A percentile compares a stretch with the other conserved stretches of the same genome.
These are phyloP conservation scores for Whitmania pigra DNA, from an alignment of 1,140 invertebrate genomes.

Conservation along the genomic window DNA sequence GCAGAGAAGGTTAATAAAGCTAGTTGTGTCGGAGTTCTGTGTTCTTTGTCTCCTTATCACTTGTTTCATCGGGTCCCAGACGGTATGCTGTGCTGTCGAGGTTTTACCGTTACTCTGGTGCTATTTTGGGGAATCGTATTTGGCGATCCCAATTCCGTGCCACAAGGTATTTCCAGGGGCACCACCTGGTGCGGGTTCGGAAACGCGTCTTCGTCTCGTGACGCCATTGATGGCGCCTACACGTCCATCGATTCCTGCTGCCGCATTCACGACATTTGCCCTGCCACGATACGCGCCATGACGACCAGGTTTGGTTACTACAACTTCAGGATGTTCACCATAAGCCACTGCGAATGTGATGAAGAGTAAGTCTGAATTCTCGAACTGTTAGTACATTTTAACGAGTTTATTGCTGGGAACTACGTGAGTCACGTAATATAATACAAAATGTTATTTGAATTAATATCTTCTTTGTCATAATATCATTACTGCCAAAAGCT, in stretches of 20 bases:
- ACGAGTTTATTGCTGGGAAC: too few relatives aligned
- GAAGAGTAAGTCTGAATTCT: neutral
- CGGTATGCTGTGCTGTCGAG: too few relatives aligned
- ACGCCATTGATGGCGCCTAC: neutral
- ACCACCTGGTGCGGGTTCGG: slow-evolving; percentile 1
- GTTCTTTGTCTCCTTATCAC: too few relatives aligned
- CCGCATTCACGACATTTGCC: neutral
- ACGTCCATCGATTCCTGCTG: neutral
- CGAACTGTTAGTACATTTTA: too few relatives aligned
- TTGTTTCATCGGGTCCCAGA: too few relatives aligned
- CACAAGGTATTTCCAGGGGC: neutral
- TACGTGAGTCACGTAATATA: too few relatives aligned
- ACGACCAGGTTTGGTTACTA: neutral
- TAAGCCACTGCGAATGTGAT: slow-evolving; percentile 1
- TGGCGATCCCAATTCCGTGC: neutral
- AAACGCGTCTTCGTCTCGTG: neutral
- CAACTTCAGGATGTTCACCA: slow-evolving; percentile 3
- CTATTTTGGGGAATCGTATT: neutral
- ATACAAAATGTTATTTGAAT: too few relatives aligned
- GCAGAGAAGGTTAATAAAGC: too few relatives aligned
- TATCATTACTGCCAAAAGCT: too few relatives aligned
- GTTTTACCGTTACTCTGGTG: too few relatives aligned
- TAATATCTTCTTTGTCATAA: too few relatives aligned
- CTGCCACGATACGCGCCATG: neutral
- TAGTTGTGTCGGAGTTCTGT: too few relatives aligned